Base-by-base conservation (phyloP, 2,888 invertebrate genomes). In the Scaptomyza tumidula region DNA sequence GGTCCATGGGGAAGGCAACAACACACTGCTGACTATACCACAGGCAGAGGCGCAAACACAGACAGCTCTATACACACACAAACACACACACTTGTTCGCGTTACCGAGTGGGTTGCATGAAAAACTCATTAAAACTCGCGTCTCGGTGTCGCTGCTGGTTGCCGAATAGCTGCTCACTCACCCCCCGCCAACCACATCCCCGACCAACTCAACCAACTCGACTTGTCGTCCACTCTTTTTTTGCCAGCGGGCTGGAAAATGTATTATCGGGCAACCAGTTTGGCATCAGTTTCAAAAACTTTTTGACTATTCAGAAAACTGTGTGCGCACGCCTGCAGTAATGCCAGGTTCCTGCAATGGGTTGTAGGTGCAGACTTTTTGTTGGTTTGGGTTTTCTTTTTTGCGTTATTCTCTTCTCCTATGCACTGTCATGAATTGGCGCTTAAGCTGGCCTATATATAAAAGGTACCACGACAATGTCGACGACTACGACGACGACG, bases 341-440 rank as follows among this genome's bases (percentile, higher is more conserved):
- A 57, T 37, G 50, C 54, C 63, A 56, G 56, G 46, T 58, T 58
- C 58, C 55, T 62, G 44, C 31, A 58, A 37, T 46, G 48, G 52
- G 52, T 49, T 27, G 46, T 49, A 44, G 73, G 58, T 63, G 31
- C 37, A 35, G 35, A 35, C 46, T 60, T 69, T 16, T 59, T 50
- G 37, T 35, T 14, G 29, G n/a, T n/a, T 29, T 44, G 37, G 31
- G 29, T 37, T 55, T 69, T 52, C 24, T 13, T 16, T 53, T 58
- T 35, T 35, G 7, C 41, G 39, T 45, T 61, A 55, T 65, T 68
- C n/a, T 95, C 73, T 95, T 94, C 80, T 66, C 56, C 37, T 64
- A 53, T 53, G 59, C 71, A 46, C 79, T 70, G 80, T 60, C 81
- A 78, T 73, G 66, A 84, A 78, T 81, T 70, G 87, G 69, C 74